phyloP scores from a whole-genome alignment of 2,113 vertebrate species.

The Elephas maximus region DNA sequence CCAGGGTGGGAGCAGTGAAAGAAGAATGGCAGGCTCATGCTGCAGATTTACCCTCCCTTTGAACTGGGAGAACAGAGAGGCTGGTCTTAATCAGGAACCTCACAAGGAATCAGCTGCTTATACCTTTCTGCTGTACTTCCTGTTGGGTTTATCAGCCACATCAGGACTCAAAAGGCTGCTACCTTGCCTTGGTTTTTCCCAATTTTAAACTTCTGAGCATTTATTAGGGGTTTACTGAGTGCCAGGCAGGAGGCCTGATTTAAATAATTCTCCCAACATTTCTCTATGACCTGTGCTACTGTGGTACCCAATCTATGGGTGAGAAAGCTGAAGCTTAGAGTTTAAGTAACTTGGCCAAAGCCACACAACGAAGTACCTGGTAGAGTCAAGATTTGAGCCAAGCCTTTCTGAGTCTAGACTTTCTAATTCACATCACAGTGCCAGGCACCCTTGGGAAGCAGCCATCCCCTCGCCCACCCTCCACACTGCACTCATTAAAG shows the following conservation, averaged over 20 bases:
- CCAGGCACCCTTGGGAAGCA: background rate
- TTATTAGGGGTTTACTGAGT: background rate
- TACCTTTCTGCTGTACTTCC: background rate
- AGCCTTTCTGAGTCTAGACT: background rate
- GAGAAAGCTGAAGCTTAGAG: background rate
- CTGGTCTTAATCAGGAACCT: constrained; percentile 53
- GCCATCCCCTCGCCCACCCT: fast-evolving
- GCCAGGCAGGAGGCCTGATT: background rate
- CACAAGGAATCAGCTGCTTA: background rate
- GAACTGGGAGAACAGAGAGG: background rate
- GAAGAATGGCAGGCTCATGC: background rate
- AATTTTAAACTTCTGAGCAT: background rate
- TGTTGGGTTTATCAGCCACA: background rate
- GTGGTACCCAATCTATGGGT: background rate
- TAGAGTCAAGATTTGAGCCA: background rate
- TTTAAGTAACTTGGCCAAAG: background rate
- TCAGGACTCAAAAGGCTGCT: background rate
- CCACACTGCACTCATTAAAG: no score
- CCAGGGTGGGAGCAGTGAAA: background rate
- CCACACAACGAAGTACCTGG: background rate
- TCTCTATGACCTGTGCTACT: no score
- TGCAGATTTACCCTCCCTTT: background rate
- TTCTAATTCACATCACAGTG: background rate
- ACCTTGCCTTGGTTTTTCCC: background rate
- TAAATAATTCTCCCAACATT: background rate